A percentile compares a stretch with the other conserved stretches of the same genome.
Evolutionary conservation across 2,888 invertebrate species (phyloP).

Genomic region (Cephus sareptanus): DNA sequence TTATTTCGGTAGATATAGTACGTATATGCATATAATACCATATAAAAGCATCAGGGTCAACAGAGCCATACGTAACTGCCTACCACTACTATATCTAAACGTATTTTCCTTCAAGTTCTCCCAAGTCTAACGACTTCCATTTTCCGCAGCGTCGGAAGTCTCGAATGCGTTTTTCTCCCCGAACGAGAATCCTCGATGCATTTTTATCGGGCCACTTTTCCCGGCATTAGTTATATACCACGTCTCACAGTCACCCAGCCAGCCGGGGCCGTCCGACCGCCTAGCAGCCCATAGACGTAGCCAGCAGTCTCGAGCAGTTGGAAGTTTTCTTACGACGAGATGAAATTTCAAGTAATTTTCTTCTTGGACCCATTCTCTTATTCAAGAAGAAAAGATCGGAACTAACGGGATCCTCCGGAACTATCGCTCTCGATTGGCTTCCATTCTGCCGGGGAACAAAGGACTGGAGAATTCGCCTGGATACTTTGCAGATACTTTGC

Average conservation of each 20-base stretch:
- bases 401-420: background rate
- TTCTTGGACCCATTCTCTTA: background rate
- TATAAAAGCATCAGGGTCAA: background rate
- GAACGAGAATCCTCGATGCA: conserved; percentile 23
- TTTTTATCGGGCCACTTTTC: conserved; percentile 37
- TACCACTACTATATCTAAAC: background rate
- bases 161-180: conserved; percentile 12
- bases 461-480: background rate
- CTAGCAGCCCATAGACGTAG: background rate
- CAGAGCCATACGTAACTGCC: background rate
- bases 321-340: conserved; percentile 1
- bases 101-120: background rate
- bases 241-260: background rate
- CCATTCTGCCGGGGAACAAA: background rate
- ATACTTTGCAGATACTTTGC: background rate
- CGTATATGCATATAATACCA: background rate
- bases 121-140: conserved; percentile 34
- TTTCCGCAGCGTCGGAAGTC: conserved; percentile 12
- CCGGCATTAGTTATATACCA: conserved; percentile 28
- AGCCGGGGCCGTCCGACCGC: background rate
- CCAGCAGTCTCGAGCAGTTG: background rate
- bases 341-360: background rate
- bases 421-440: background rate
- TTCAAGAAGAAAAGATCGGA: background rate
- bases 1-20: conserved; percentile 11